A percentile compares a stretch with the other conserved stretches of the same genome.
phyloP scores from a whole-genome alignment of 1,140 invertebrate species.

The Archegozetes longisetosus region DNA sequence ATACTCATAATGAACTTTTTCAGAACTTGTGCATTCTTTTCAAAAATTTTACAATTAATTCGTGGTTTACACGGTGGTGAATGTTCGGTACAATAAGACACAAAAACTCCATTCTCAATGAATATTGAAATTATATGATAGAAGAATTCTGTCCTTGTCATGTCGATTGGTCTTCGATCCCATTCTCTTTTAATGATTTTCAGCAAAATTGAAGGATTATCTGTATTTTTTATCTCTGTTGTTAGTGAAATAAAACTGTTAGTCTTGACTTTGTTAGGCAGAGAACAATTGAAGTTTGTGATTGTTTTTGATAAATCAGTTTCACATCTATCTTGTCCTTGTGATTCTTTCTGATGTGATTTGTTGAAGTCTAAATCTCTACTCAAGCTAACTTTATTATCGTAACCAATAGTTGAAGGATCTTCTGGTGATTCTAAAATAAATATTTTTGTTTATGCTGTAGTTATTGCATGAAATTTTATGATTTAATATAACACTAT shows the following conservation, averaged over 20 bases:
- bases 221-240: neutral
- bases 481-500: too few relatives aligned
- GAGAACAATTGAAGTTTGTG: neutral
- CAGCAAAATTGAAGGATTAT: neutral
- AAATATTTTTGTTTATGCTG: too few relatives aligned
- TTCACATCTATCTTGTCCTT: too few relatives aligned
- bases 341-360: too few relatives aligned
- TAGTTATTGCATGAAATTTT: too few relatives aligned
- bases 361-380: too few relatives aligned
- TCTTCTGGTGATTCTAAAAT: neutral
- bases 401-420: neutral
- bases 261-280: neutral
- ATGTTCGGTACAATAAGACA: neutral
- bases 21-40: neutral
- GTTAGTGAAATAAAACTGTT: neutral
- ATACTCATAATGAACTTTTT: neutral
- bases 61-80: neutral
- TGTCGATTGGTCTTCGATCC: neutral
- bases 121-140: slow-evolving; percentile 6
- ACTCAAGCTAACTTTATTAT: too few relatives aligned
- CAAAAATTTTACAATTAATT: neutral
- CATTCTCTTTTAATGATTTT: neutral
- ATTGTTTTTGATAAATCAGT: too few relatives aligned
- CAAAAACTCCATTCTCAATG: neutral
- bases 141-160: neutral